These are phyloP conservation scores for Pseudochromis fuscus DNA, from an alignment of 2,797 vertebrate species.

Conservation along the genomic window DNA sequence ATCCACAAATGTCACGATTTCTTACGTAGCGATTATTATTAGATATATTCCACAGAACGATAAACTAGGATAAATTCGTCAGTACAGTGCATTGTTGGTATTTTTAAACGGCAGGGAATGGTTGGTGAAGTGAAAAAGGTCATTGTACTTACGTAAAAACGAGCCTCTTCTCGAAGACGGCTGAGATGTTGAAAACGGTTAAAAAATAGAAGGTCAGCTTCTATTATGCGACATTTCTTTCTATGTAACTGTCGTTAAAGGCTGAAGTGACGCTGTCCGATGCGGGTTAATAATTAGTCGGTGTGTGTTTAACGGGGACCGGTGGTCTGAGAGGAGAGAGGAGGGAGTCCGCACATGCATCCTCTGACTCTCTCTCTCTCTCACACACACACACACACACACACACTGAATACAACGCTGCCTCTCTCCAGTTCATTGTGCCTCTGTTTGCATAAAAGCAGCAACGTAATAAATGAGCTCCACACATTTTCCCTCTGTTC, in stretches of 20 bases:
- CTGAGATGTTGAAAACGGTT: not conserved
- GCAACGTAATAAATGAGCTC: not conserved
- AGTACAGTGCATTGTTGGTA: not conserved
- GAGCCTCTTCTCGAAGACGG: constrained; percentile 4
- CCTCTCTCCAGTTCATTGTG: not conserved
- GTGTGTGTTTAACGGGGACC: not conserved
- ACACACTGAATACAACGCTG: too few species aligned
- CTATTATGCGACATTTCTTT: not conserved
- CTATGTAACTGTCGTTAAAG: fast-evolving
- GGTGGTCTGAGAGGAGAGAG: not conserved
- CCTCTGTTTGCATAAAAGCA: not conserved
- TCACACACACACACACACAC: too few species aligned
- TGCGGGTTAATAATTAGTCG: not conserved
- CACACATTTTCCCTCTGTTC: too few species aligned
- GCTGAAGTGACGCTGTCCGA: fast-evolving
- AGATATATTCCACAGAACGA: not conserved
- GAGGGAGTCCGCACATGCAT: not conserved
- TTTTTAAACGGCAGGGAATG: not conserved
- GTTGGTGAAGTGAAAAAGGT: constrained; percentile 35
- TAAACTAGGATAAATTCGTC: not conserved
- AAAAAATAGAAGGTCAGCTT: constrained; percentile 11
- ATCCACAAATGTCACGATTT: constrained; percentile 5
- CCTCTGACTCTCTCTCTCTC: not conserved
- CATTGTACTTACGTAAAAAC: constrained; percentile 61
- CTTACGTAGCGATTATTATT: fast-evolving